Evolutionary conservation across 2,113 vertebrate species (phyloP).

Genomic region (Entosphenus tridentatus): DNA sequence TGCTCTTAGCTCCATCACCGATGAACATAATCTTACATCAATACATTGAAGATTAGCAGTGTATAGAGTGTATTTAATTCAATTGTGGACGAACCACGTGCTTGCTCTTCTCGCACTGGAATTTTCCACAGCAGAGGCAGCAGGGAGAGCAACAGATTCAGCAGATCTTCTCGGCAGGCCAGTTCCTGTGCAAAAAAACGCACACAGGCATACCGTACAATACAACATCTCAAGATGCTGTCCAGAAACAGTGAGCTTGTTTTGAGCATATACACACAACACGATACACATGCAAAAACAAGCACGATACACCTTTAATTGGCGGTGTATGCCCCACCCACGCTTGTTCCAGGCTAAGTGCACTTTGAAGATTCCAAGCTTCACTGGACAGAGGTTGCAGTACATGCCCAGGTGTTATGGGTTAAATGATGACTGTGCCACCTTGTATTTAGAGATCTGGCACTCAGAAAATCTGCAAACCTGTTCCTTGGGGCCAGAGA

Average conservation of each 20-base stretch:
- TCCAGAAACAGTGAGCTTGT: background rate
- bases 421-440: too few species aligned
- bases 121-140: constrained; percentile 2
- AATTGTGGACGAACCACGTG: background rate
- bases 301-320: background rate
- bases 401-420: too few species aligned
- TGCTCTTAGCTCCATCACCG: background rate
- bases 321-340: background rate
- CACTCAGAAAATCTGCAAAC: too few species aligned
- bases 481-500: too few species aligned
- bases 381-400: too few species aligned
- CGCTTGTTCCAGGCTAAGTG: background rate
- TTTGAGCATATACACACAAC: background rate
- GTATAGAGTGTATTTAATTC: background rate
- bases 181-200: background rate
- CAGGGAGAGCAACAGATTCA: background rate
- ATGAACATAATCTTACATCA: background rate
- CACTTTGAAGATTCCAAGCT: too few species aligned
- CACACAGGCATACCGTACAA: background rate
- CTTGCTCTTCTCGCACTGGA: background rate
- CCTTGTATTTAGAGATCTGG: too few species aligned
- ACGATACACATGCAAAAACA: background rate
- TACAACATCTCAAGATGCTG: background rate
- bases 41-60: background rate
- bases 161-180: constrained; percentile 4